A percentile compares a stretch with the other conserved stretches of the same genome.
Evolutionary conservation across 2,113 vertebrate species (phyloP).

Genomic region (Narcine bancroftii): DNA sequence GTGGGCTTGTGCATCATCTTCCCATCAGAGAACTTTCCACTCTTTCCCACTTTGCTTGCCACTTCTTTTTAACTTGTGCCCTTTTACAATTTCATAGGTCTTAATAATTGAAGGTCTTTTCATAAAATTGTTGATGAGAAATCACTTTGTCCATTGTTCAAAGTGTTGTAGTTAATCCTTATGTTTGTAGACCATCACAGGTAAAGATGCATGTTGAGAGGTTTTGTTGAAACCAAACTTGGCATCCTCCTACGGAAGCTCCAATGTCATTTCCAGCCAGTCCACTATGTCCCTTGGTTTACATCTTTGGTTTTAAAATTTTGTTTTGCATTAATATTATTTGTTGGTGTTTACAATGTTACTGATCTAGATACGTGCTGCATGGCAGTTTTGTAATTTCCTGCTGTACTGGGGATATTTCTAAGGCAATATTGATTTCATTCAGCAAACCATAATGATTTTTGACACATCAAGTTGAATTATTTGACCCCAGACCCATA

Average conservation of each 20-base stretch:
- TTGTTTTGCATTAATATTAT: neutral
- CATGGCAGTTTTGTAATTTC: neutral
- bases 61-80: neutral
- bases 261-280: neutral
- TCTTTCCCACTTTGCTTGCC: neutral
- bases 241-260: too few species aligned
- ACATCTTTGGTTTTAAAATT: neutral
- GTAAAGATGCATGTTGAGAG: neutral
- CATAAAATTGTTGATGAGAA: slow-evolving; percentile 17
- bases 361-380: neutral
- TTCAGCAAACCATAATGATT: neutral
- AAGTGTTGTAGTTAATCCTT: neutral
- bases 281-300: neutral
- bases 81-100: neutral
- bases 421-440: neutral
- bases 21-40: neutral
- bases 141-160: neutral
- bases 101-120: neutral
- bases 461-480: neutral
- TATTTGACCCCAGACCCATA: neutral
- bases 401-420: neutral
- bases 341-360: neutral
- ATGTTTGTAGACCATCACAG: neutral
- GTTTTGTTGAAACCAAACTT: neutral
- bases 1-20: neutral